Evolutionary conservation across 2,888 invertebrate genomes (phyloP), one percentile per base, ranked within the genome.

Genomic region (Papilio elwesi): DNA sequence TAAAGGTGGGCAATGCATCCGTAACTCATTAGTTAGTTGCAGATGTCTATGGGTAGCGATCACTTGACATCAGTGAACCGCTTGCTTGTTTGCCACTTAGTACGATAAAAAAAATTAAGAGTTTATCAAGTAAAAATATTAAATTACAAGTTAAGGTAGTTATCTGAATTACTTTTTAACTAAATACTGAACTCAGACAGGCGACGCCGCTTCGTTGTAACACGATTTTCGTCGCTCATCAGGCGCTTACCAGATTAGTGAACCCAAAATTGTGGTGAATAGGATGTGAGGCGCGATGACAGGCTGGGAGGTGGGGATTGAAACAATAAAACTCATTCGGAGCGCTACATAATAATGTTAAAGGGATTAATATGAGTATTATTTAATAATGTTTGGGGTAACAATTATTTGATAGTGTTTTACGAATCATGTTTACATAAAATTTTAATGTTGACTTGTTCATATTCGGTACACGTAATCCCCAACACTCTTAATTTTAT

Each of bases 211-310:
- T 65, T 69, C 73, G 38, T 66, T 70, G 48, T 77, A 82, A 83
- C 84, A 79, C 78, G 81, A 84, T 83, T 84, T 82, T 76, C 75
- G 78, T 74, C 76, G 78, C 81, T 85, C 85, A 83, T 85, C 83
- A 85, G 80, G 78, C 78, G 81, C 85, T 86, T 87, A 87, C 85
- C 84, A 84, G 86, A 87, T 87, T 87, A 85, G 80, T 78, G 80
- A 74, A 78, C 78, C 80, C 78, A 77, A 81, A 81, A 81, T 80
- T 82, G 82, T 80, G 83, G 82, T 80, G 80, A 78, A 79, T 77
- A 78, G 64, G 65, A 73, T 64, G 73, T 65, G 73, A 73, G 73
- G 55, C 43, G 73, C 57, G 73, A 48, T 75, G 78, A 76, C 78
- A 76, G 79, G 77, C 67, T 66, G 69, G 67, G 68, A 69, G 75